Percentiles rank a stretch among this genome's conserved stretches.
These are phyloP conservation scores for Eulithis testata DNA, from an alignment of 2,888 invertebrate genomes.

Conservation along the genomic window DNA sequence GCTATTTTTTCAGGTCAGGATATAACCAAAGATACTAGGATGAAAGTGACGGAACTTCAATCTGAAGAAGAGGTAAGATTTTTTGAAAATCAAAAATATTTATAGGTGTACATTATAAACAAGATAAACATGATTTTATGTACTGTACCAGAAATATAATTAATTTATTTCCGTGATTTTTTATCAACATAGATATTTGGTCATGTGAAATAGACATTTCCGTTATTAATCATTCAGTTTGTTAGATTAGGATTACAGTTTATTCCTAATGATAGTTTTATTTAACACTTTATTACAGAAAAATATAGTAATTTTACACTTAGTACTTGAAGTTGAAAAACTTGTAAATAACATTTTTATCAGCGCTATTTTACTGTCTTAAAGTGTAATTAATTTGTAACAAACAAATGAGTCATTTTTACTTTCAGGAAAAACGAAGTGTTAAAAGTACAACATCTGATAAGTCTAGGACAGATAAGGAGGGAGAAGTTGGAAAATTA, in stretches of 20 bases:
- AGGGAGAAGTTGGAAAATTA: slow-evolving; percentile 86
- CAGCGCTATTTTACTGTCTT: neutral
- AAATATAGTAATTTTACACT: too few relatives aligned
- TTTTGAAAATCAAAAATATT: too few relatives aligned
- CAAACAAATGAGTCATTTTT: slow-evolving; percentile 19
- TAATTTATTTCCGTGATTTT: neutral
- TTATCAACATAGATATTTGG: neutral
- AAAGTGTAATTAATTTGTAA: neutral
- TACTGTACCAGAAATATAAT: too few relatives aligned
- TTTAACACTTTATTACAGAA: too few relatives aligned
- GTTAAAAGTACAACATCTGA: slow-evolving; percentile 77
- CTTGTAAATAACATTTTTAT: neutral
- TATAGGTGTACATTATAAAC: too few relatives aligned
- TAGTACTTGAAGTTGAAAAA: too few relatives aligned
- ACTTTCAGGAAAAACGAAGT: slow-evolving; percentile 78
- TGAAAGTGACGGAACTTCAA: slow-evolving; percentile 77
- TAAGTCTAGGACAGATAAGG: slow-evolving; percentile 74
- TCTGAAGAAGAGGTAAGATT: slow-evolving; percentile 76
- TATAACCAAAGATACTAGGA: slow-evolving; percentile 80
- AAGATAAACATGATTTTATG: too few relatives aligned
- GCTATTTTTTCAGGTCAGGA: slow-evolving; percentile 78
- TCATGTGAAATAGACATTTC: neutral
- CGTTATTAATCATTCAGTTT: too few relatives aligned
- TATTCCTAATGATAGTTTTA: too few relatives aligned
- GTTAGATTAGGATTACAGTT: too few relatives aligned